Evolutionary conservation across 2,797 vertebrate species (phyloP).

Genomic region (Pitangus sulphuratus): DNA sequence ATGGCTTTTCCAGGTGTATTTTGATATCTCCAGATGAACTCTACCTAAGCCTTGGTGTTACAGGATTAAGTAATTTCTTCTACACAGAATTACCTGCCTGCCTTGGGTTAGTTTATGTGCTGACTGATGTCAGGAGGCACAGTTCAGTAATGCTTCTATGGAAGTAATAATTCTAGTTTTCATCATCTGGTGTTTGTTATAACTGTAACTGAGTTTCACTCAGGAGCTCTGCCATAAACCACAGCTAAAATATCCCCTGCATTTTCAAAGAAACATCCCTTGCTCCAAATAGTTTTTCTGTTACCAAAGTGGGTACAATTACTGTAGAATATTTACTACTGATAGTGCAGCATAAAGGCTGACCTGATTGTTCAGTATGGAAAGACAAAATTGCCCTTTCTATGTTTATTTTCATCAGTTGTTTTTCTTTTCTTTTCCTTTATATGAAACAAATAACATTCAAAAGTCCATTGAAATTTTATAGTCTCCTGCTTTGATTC

Average conservation of each 20-base stretch:
- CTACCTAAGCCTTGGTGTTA: not conserved
- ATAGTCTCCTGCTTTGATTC: not conserved
- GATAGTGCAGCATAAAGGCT: not conserved
- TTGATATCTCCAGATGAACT: not conserved
- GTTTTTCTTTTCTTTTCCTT: not conserved
- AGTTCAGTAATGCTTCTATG: not conserved
- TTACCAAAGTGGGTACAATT: not conserved
- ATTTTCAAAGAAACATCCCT: not conserved
- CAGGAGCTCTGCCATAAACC: not conserved
- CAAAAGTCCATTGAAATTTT: not conserved
- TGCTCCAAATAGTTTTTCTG: not conserved
- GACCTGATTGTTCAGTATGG: not conserved
- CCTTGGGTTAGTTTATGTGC: not conserved
- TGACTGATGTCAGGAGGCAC: not conserved
- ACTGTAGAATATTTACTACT: not conserved
- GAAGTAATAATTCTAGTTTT: not conserved
- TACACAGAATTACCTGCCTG: not conserved
- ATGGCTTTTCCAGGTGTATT: not conserved
- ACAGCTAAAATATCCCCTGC: not conserved
- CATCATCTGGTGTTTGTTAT: not conserved
- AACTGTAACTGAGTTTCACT: not conserved
- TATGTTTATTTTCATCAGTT: not conserved
- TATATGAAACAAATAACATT: not conserved
- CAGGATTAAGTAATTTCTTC: not conserved
- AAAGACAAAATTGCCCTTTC: not conserved